Conservation (phyloP, 2,113 vertebrate species). For the Oplegnathus fasciatus region DNA sequence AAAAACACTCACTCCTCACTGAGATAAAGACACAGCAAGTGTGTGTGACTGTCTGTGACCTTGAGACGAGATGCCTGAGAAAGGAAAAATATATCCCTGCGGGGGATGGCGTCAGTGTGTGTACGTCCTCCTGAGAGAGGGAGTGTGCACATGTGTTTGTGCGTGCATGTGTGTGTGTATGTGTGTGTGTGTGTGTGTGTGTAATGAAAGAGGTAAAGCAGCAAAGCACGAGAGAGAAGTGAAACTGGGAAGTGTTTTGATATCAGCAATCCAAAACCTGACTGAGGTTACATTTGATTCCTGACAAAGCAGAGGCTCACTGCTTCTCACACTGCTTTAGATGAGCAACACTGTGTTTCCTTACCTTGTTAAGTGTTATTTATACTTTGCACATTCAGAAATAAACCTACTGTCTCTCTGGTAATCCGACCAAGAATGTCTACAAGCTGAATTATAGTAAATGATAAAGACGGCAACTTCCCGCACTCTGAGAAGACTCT, state of each 20-base stretch:
- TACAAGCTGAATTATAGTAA: neutral
- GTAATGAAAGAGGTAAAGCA: slow-evolving; percentile 21
- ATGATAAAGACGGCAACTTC: neutral
- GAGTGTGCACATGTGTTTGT: slow-evolving; percentile 1
- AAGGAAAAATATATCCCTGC: slow-evolving; percentile 68
- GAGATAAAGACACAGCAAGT: slow-evolving; percentile 38
- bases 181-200: neutral
- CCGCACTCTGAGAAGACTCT: neutral
- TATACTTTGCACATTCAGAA: neutral
- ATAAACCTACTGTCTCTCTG: neutral
- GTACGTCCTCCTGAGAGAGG: slow-evolving; percentile 25
- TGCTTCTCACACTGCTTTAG: neutral
- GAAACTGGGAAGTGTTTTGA: slow-evolving; percentile 45
- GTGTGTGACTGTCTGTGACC: slow-evolving; percentile 59
- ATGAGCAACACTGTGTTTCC: neutral
- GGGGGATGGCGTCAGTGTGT: slow-evolving; percentile 46
- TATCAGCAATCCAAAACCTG: neutral
- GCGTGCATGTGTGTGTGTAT: neutral
- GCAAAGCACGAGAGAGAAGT: slow-evolving; percentile 20
- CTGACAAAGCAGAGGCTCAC: neutral
- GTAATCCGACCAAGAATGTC: neutral
- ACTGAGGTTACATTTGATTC: too few species aligned
- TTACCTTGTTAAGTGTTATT: too few species aligned
- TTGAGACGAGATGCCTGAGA: slow-evolving; percentile 63
- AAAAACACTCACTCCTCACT: neutral